Percentiles rank a stretch among this genome's conserved stretches.
These are phyloP conservation scores for Conus ventricosus DNA, from an alignment of 1,140 invertebrate species.

Conservation along the genomic window DNA sequence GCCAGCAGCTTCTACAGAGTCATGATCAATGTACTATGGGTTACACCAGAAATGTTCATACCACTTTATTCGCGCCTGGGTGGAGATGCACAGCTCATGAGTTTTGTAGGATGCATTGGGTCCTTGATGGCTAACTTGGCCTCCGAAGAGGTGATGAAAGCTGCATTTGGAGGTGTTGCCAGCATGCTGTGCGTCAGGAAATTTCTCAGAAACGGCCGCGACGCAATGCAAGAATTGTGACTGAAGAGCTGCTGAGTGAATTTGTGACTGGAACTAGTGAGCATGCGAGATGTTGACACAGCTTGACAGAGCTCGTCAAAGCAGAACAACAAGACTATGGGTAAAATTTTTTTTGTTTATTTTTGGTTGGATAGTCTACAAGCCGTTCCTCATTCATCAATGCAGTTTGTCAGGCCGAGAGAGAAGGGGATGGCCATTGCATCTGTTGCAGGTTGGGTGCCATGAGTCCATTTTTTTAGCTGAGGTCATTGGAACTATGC, in stretches of 20 bases:
- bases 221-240: conserved; percentile 49
- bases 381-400: conserved; percentile 54
- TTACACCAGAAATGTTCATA: conserved; percentile 39
- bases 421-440: conserved; percentile 57
- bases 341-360: too few species aligned
- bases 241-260: conserved; percentile 41
- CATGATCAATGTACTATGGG: conserved; percentile 40
- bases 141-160: conserved; percentile 35
- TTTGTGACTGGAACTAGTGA: neutral
- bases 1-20: conserved; percentile 43
- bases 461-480: conserved; percentile 61
- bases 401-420: conserved; percentile 52
- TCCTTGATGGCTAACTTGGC: conserved; percentile 46
- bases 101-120: conserved; percentile 45
- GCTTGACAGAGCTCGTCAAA: conserved; percentile 25
- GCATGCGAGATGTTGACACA: neutral
- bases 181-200: conserved; percentile 54
- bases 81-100: conserved; percentile 57
- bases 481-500: conserved; percentile 55
- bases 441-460: conserved; percentile 37
- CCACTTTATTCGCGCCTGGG: conserved; percentile 44
- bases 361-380: conserved; percentile 50
- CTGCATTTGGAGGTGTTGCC: conserved; percentile 46
- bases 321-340: conserved; percentile 55
- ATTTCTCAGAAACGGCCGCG: conserved; percentile 52